phyloP scores from a whole-genome alignment of 1,140 invertebrate species.

The Pollicipes pollicipes region DNA sequence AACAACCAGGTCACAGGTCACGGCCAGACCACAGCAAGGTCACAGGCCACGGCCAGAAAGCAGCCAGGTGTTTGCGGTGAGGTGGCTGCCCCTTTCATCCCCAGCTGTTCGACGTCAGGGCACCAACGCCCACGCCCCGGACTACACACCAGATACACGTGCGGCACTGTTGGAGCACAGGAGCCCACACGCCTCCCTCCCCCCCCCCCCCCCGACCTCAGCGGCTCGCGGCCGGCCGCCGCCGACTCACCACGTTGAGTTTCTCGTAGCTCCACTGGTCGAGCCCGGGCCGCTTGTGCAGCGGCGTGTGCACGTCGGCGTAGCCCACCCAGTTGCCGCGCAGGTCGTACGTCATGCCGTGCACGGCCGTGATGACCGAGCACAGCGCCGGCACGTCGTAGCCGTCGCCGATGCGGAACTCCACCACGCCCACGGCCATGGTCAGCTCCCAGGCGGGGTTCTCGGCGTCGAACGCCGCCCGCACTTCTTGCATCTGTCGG shows the following conservation, averaged over 20 bases:
- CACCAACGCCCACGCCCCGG: no score
- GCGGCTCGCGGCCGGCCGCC: neutral
- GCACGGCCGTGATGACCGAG: conserved; percentile 58
- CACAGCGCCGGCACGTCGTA: conserved; percentile 75
- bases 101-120: no score
- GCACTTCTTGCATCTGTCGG: conserved; percentile 32
- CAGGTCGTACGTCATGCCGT: conserved; percentile 80
- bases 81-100: no score
- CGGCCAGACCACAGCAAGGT: no score
- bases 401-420: conserved; percentile 63
- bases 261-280: conserved; percentile 75
- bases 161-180: no score
- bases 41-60: no score
- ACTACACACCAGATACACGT: no score
- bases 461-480: conserved; percentile 51
- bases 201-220: neutral
- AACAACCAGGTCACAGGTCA: no score
- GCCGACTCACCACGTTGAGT: conserved; percentile 56
- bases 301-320: conserved; percentile 66
- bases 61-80: no score
- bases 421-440: conserved; percentile 66
- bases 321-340: conserved; percentile 80
- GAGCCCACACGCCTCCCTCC: no score
- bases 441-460: conserved; percentile 66
- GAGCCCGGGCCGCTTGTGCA: conserved; percentile 54